These are phyloP conservation scores for Clarias pachynema DNA, from an alignment of 2,797 vertebrate genomes.

Conservation along the genomic window DNA sequence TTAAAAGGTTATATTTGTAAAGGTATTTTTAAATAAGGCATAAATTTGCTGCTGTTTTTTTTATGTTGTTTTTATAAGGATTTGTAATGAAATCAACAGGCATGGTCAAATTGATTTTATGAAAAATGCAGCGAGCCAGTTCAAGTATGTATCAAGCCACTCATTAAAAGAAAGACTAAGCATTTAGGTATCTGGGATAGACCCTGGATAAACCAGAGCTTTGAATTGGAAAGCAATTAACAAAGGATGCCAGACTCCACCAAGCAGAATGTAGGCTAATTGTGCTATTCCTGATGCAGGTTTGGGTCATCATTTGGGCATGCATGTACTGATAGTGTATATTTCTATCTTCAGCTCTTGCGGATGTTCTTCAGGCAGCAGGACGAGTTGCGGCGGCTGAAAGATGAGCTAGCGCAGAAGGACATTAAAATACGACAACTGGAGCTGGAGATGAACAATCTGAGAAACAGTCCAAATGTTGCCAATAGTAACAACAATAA, in stretches of 20 bases:
- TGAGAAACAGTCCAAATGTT: slow-evolving; percentile 87
- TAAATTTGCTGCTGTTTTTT: background rate
- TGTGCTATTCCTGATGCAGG: background rate
- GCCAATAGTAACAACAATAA: slow-evolving; percentile 62
- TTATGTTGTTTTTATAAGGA: background rate
- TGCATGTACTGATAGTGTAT: slow-evolving; percentile 12
- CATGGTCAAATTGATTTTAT: background rate
- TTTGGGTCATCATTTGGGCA: background rate
- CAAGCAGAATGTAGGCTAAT: background rate
- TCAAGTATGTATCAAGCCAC: background rate
- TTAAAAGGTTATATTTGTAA: background rate
- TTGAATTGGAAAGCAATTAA: background rate
- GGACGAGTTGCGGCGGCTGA: slow-evolving; percentile 91
- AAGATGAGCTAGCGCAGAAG: slow-evolving; percentile 89
- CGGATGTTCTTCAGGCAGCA: slow-evolving; percentile 98
- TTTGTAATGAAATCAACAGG: background rate
- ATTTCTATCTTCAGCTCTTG: slow-evolving; percentile 79
- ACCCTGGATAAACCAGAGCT: background rate
- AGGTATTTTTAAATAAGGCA: background rate
- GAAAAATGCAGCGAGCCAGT: background rate
- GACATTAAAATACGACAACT: slow-evolving; percentile 93
- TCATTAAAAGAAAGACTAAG: background rate
- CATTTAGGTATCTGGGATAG: background rate
- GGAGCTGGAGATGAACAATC: slow-evolving; percentile 94
- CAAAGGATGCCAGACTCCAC: background rate